Base-by-base conservation (phyloP, 2,797 vertebrate genomes). In the Sebastes taczanowskii region DNA sequence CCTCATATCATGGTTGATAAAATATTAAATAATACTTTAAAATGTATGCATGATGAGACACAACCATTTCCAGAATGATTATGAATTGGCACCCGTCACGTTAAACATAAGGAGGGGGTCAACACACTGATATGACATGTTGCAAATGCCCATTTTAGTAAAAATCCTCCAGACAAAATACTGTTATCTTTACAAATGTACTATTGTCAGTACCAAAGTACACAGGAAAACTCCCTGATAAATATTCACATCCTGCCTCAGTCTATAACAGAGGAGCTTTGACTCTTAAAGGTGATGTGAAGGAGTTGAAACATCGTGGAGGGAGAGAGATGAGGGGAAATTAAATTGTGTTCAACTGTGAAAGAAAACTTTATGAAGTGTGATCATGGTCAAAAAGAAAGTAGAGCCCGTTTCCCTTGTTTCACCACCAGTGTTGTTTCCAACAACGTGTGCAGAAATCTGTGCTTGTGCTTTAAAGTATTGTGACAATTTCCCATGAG, bases 381-480 rank as follows among this genome's bases (percentile, higher is more conserved):
- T 22, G 32, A 61, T 11, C 23, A 16, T 20, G 16, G 2, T 18
- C 14, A 13, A 18, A 69, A 68, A 58, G 5, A 35, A 63, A 61
- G 22, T 3, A 14, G 25, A 76, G 5, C 22, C 22, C 3, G 0
- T 10, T 49, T 16, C 38, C 65, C 30, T 74, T 23, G 4, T 58
- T 42, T 64, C 32, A 69, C 58, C 74, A 23, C 63, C 63, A 20
- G 52, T 71, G 66, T 30, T 16, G 22, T 53, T 62, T 62, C 59
- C 55, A 77, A 38, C 38, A 35, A 38, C 35, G 13, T 80, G 81
- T 78, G 83, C 69, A 77, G 59, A 61, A 72, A 62, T 63, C 11
- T 63, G 85, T 78, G 56, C 22, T 67, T 78, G 67, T 84, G 66
- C 68, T 90, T 78, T 72, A 9, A 10, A 61, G 67, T 42, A 10